Conservation (phyloP, 1,140 invertebrate genomes). For the Polypedilum vanderplanki region DNA sequence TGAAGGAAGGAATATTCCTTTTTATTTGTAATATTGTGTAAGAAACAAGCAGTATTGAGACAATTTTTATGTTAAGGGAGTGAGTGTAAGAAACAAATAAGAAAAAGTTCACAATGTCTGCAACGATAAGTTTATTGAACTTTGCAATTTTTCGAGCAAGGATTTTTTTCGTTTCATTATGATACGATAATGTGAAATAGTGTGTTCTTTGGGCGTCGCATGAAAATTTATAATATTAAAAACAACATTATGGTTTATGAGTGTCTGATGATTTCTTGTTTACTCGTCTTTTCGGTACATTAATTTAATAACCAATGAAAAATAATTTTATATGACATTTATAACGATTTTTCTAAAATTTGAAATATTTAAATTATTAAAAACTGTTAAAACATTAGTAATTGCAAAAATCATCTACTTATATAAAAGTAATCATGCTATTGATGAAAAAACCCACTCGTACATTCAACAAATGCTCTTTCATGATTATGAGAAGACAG, state of each 20-base stretch:
- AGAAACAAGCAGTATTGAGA: not conserved
- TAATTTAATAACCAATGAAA: no score
- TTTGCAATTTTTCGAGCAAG: not conserved
- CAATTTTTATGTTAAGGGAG: no score
- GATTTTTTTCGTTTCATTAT: not conserved
- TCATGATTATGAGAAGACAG: conserved; percentile 9
- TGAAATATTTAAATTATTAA: no score
- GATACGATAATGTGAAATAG: not conserved
- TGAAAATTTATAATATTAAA: not conserved
- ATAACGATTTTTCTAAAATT: no score
- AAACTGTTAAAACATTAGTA: no score
- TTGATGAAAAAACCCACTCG: no score
- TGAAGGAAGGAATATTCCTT: not conserved
- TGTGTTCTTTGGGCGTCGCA: not conserved
- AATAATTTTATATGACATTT: no score
- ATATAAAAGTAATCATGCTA: no score
- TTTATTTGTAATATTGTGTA: not conserved
- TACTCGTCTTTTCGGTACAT: not conserved
- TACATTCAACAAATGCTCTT: not conserved
- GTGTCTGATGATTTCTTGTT: conserved; percentile 11
- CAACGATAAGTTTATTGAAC: not conserved
- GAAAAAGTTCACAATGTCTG: conserved; percentile 8
- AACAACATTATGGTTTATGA: conserved; percentile 6
- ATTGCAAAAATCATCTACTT: no score
- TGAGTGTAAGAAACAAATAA: not conserved